Percentiles rank a stretch among this genome's conserved stretches.
phyloP scores from a whole-genome alignment of 2,113 vertebrate species.

The Chitala chitala region DNA sequence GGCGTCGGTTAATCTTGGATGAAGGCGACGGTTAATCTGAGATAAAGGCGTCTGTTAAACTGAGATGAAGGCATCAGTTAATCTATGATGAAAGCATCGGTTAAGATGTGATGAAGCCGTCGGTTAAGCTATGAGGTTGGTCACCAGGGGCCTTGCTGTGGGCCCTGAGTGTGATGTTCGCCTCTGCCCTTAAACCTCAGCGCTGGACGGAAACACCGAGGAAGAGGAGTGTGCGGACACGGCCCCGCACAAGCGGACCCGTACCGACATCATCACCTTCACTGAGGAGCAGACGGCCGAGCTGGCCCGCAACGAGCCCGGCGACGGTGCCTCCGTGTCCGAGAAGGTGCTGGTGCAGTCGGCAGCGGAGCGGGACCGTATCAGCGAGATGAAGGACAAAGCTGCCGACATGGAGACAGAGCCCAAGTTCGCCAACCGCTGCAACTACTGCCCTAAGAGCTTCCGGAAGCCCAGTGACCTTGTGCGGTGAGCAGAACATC shows the following conservation, averaged over 20 bases:
- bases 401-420: slow-evolving; percentile 83
- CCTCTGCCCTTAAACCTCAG: slow-evolving; percentile 38
- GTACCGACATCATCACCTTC: slow-evolving; percentile 87
- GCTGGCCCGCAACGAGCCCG: slow-evolving; percentile 81
- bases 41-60: too few species aligned
- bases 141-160: neutral
- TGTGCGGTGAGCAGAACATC: slow-evolving; percentile 70
- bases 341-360: slow-evolving; percentile 95
- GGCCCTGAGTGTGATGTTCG: neutral
- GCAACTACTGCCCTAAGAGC: slow-evolving; percentile 89
- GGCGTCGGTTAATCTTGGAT: too few species aligned
- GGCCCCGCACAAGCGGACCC: slow-evolving; percentile 64
- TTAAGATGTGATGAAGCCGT: too few species aligned
- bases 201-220: slow-evolving; percentile 61
- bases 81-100: too few species aligned
- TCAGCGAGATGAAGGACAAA: slow-evolving; percentile 94
- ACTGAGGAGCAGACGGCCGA: slow-evolving; percentile 93
- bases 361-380: slow-evolving; percentile 88
- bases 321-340: slow-evolving; percentile 83
- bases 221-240: slow-evolving; percentile 73
- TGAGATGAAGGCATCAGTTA: too few species aligned
- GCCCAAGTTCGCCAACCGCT: slow-evolving; percentile 91
- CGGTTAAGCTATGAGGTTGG: too few species aligned
- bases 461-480: slow-evolving; percentile 98
- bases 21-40: too few species aligned